Evolutionary conservation across 2,797 vertebrate species (phyloP).

Genomic region (Knipowitschia caucasica): DNA sequence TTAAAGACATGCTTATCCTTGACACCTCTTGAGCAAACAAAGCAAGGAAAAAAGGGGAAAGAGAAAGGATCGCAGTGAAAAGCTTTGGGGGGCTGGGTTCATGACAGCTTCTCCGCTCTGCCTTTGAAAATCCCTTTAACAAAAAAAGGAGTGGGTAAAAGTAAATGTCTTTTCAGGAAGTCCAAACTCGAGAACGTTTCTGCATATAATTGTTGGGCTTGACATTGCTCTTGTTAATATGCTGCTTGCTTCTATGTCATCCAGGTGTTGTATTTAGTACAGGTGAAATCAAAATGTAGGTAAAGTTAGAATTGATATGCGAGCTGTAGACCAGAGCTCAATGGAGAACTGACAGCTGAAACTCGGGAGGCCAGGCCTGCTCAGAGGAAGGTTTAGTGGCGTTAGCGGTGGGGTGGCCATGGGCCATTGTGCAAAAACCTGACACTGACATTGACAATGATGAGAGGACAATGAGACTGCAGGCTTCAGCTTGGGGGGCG

Average conservation of each 20-base stretch:
- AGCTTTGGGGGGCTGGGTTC: constrained; percentile 41
- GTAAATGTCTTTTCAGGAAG: constrained; percentile 66
- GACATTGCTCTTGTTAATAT: constrained; percentile 70
- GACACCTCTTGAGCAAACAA: constrained; percentile 57
- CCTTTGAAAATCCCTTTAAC: constrained; percentile 54
- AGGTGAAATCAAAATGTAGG: constrained; percentile 37
- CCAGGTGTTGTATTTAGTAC: too few species aligned
- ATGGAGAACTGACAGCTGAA: constrained; percentile 52
- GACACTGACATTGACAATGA: constrained; percentile 70
- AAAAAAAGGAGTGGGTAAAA: constrained; percentile 53
- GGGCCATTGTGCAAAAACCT: constrained; percentile 43
- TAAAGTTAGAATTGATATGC: constrained; percentile 46
- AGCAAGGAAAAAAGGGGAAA: constrained; percentile 33
- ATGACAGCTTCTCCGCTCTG: constrained; percentile 52
- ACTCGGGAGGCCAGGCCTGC: constrained; percentile 49
- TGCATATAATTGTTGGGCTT: constrained; percentile 69
- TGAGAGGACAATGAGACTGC: constrained; percentile 59
- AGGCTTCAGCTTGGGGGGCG: constrained; percentile 65
- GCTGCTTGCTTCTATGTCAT: constrained; percentile 57
- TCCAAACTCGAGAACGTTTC: constrained; percentile 58
- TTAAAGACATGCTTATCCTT: constrained; percentile 50
- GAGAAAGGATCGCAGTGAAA: constrained; percentile 37
- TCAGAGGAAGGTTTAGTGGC: constrained; percentile 56
- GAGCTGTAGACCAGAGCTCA: constrained; percentile 50
- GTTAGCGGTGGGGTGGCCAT: constrained; percentile 56